A percentile compares a stretch with the other conserved stretches of the same genome.
These are phyloP conservation scores for Scopus umbretta DNA, from an alignment of 2,113 vertebrate genomes.

Conservation along the genomic window DNA sequence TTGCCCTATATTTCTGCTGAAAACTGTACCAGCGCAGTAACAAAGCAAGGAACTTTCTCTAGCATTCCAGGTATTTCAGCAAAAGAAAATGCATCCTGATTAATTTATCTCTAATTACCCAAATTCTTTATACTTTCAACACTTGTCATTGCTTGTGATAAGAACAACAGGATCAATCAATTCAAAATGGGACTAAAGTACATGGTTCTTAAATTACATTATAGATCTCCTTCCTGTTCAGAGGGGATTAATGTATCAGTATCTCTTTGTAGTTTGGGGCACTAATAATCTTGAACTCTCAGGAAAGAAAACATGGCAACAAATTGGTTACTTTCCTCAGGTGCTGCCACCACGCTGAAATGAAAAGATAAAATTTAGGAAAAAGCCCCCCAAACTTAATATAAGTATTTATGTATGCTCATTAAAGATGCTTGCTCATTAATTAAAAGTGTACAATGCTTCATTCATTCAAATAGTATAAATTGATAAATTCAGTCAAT, in stretches of 20 bases:
- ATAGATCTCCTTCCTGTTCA: constrained; percentile 33
- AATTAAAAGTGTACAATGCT: constrained; percentile 43
- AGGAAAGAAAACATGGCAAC: constrained; percentile 16
- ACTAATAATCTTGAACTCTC: constrained; percentile 50
- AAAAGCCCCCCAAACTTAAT: neutral
- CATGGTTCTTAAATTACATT: constrained; percentile 39
- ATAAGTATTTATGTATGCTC: neutral
- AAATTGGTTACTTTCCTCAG: constrained; percentile 13
- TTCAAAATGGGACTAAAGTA: constrained; percentile 33
- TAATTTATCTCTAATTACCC: constrained; percentile 46
- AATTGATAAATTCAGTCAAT: constrained; percentile 35
- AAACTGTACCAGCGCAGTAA: neutral
- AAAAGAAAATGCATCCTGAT: neutral
- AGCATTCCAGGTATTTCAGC: neutral
- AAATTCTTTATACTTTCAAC: constrained; percentile 5
- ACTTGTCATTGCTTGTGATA: constrained; percentile 21
- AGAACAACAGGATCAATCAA: constrained; percentile 35
- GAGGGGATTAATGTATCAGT: constrained; percentile 33
- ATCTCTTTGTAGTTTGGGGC: constrained; percentile 18
- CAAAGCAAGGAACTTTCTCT: neutral
- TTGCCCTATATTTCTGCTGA: neutral
- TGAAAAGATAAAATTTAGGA: constrained; percentile 9
- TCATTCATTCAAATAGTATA: constrained; percentile 13
- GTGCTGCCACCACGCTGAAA: constrained; percentile 4
- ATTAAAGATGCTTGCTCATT: constrained; percentile 26